Evolutionary conservation across 2,797 vertebrate species (phyloP).

Genomic region (Notoglanidium macrostoma): DNA sequence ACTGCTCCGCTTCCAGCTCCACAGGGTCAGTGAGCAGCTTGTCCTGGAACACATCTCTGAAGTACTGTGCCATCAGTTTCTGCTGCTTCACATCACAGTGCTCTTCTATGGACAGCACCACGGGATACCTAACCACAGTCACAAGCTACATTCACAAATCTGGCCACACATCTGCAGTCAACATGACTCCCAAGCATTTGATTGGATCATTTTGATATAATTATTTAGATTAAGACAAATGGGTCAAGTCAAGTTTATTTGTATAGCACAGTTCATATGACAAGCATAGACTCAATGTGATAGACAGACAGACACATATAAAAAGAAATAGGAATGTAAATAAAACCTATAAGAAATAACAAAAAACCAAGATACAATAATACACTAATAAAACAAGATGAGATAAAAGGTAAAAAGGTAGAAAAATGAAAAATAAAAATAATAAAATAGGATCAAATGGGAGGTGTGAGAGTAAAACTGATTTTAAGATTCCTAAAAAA

Average conservation of each 20-base stretch:
- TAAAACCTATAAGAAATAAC: too few relatives aligned
- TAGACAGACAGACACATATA: too few relatives aligned
- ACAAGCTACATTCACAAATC: neutral
- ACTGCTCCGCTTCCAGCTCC: slow-evolving; percentile 89
- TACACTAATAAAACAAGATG: too few relatives aligned
- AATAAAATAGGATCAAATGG: too few relatives aligned
- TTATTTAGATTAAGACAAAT: neutral
- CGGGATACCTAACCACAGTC: slow-evolving; percentile 80
- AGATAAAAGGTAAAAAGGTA: too few relatives aligned
- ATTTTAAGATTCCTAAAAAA: too few relatives aligned
- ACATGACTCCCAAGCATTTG: neutral
- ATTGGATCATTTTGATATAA: neutral
- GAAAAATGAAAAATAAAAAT: too few relatives aligned
- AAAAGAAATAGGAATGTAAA: too few relatives aligned
- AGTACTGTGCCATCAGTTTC: slow-evolving; percentile 89
- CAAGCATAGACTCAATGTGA: too few relatives aligned
- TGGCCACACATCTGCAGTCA: neutral
- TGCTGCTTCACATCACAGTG: slow-evolving; percentile 92
- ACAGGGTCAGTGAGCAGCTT: slow-evolving; percentile 83
- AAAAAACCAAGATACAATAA: too few relatives aligned
- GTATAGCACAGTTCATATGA: too few relatives aligned
- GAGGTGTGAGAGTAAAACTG: too few relatives aligned
- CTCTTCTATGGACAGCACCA: slow-evolving; percentile 95
- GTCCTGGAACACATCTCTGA: slow-evolving; percentile 89
- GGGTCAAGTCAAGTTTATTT: neutral